Conservation (phyloP, 1,140 invertebrate genomes). For the Papilio aristodemus region DNA sequence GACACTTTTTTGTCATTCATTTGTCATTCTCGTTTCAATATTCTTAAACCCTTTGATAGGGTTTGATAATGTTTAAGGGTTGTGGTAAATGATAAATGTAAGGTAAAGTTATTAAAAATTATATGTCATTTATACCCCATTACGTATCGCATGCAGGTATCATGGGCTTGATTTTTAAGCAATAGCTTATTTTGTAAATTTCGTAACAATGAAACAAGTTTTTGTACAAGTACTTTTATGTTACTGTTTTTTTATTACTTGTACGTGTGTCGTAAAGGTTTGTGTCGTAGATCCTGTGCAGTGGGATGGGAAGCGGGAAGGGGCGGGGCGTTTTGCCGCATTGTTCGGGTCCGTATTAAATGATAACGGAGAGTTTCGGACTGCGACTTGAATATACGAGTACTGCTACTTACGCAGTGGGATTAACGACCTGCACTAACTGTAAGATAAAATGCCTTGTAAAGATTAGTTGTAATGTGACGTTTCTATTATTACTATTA, state of each 20-base stretch:
- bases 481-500: too few relatives aligned
- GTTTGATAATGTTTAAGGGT: too few relatives aligned
- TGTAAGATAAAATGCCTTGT: background rate
- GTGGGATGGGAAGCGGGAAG: background rate
- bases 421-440: background rate
- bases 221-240: background rate
- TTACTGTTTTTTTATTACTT: background rate
- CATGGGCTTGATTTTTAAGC: too few relatives aligned
- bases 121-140: too few relatives aligned
- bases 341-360: slow-evolving; percentile 6
- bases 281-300: background rate
- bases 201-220: too few relatives aligned
- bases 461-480: background rate
- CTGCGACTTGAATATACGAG: slow-evolving; percentile 7
- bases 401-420: slow-evolving; percentile 4
- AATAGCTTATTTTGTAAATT: too few relatives aligned
- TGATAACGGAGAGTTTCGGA: slow-evolving; percentile 11
- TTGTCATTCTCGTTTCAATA: too few relatives aligned
- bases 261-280: background rate
- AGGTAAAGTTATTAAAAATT: too few relatives aligned
- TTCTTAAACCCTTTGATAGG: too few relatives aligned
- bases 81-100: too few relatives aligned
- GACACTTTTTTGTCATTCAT: too few relatives aligned
- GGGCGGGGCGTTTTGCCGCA: slow-evolving; percentile 17
- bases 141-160: too few relatives aligned